phyloP scores from a whole-genome alignment of 2,113 vertebrate species.

The Halcyon senegalensis region DNA sequence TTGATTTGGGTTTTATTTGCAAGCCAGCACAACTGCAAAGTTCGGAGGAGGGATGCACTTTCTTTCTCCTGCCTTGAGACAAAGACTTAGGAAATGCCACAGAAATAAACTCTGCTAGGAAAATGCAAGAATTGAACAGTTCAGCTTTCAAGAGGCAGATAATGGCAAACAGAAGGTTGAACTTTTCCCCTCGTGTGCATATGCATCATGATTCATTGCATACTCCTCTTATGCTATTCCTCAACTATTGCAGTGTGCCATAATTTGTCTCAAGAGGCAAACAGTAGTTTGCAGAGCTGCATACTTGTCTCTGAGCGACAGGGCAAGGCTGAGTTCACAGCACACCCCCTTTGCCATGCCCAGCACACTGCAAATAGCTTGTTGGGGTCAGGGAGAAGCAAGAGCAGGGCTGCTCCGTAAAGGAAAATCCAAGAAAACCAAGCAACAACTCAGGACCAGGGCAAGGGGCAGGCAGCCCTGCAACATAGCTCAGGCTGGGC shows the following conservation, averaged over 20 bases:
- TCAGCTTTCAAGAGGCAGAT: slow-evolving; percentile 67
- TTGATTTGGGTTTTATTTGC: neutral
- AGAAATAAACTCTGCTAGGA: slow-evolving; percentile 25
- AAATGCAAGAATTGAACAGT: slow-evolving; percentile 52
- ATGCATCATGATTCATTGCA: slow-evolving; percentile 69
- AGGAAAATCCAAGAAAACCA: slow-evolving; percentile 23
- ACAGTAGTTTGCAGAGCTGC: slow-evolving; percentile 67
- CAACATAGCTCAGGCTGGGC: neutral
- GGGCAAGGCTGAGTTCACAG: slow-evolving; percentile 51
- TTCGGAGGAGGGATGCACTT: neutral
- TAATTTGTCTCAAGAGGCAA: slow-evolving; percentile 67
- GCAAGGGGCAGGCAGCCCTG: neutral
- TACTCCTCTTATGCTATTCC: slow-evolving; percentile 61
- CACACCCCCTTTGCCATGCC: neutral
- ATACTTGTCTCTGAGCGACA: neutral
- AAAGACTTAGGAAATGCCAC: slow-evolving; percentile 33
- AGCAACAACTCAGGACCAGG: neutral
- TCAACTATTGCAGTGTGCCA: slow-evolving; percentile 49
- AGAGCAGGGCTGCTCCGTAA: slow-evolving; percentile 13
- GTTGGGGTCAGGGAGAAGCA: neutral
- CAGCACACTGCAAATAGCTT: neutral
- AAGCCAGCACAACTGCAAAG: neutral
- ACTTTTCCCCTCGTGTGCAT: slow-evolving; percentile 70
- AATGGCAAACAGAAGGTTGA: slow-evolving; percentile 75
- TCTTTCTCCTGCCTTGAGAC: neutral